phyloP scores from a whole-genome alignment of 2,888 invertebrate species.

The Nycteola revayana region DNA sequence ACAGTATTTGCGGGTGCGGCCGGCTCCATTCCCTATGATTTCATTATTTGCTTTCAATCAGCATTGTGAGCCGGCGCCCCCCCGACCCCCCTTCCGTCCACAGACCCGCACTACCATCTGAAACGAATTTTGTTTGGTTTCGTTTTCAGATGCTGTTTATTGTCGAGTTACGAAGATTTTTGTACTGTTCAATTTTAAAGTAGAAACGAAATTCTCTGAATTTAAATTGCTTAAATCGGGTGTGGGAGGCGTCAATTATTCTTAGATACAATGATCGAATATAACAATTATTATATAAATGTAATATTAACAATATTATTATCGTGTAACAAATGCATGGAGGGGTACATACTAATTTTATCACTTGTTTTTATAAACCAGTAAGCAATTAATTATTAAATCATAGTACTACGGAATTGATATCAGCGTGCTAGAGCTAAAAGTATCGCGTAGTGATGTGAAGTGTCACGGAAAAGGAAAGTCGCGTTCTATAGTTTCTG shows the following conservation, averaged over 20 bases:
- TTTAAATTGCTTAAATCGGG: too few species aligned
- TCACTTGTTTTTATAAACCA: too few species aligned
- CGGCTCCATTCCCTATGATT: constrained; percentile 72
- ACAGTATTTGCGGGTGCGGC: constrained; percentile 67
- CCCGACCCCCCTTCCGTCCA: constrained; percentile 24
- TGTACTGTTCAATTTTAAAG: constrained; percentile 5
- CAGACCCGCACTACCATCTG: constrained; percentile 42
- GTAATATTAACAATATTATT: too few species aligned
- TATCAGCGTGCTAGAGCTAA: too few species aligned
- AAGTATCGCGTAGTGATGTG: too few species aligned
- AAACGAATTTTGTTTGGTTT: constrained; percentile 77
- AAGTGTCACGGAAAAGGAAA: constrained; percentile 29
- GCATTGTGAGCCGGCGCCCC: constrained; percentile 68
- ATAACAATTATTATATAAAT: too few species aligned
- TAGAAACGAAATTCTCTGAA: neutral
- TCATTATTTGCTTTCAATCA: constrained; percentile 82
- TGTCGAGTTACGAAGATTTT: constrained; percentile 68
- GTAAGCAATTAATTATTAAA: too few species aligned
- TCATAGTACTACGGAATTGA: too few species aligned
- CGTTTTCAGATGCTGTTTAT: constrained; percentile 75
- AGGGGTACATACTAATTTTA: too few species aligned
- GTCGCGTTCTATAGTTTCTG: constrained; percentile 31
- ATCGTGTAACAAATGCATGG: too few species aligned
- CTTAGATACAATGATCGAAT: too few species aligned
- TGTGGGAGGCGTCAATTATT: too few species aligned